Evolutionary conservation across 2,888 invertebrate genomes (phyloP), one percentile per base, ranked within the genome.

Genomic region (Homarus gammarus): DNA sequence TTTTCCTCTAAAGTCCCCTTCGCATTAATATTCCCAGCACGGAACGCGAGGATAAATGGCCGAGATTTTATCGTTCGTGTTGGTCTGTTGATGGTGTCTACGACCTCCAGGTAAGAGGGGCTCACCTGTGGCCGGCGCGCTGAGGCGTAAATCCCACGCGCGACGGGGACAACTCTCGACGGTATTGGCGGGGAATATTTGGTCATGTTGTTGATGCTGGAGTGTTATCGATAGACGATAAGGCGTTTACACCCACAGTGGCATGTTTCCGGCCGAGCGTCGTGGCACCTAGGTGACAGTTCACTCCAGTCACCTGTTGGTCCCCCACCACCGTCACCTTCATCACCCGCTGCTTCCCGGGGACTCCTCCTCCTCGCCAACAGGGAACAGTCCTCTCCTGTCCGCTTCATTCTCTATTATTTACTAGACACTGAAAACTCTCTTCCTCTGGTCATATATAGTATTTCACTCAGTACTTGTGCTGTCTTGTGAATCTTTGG

Each of bases 31-130:
- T 61, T 36, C 84, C 40, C 64, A 22, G 31, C 44, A 31, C 64
- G 51, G 68, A 64, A 33, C 68, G 61, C 64, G 40, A 77, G 77
- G 77, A 85, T 85, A 77, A 77, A 85, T 85, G 77, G 61, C 40
- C 64, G 40, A 85, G 84, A 85, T 85, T 61, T 85, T 85, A 85
- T 85, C 84, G n/a, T 85, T 77, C 44, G 75, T 85, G 84, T 85
- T 64, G 77, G 75, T 64, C 64, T 77, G 84, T 64, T 77, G 84
- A 77, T 85, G 84, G 64, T 75, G 84, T 75, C 77, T 56, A 36
- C 51, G 68, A 38, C 6, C n/a, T 33, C 27, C 31, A 83, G 83
- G 83, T 83, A 72, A 44, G 83, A 44, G 70, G 31, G 72, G 44
- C 70, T n/a, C 51, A 64, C 70, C 83, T 10, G n/a, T 10, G 51